A percentile compares a stretch with the other conserved stretches of the same genome.
phyloP scores from a whole-genome alignment of 2,797 vertebrate species.

The Coregonus sp. region DNA sequence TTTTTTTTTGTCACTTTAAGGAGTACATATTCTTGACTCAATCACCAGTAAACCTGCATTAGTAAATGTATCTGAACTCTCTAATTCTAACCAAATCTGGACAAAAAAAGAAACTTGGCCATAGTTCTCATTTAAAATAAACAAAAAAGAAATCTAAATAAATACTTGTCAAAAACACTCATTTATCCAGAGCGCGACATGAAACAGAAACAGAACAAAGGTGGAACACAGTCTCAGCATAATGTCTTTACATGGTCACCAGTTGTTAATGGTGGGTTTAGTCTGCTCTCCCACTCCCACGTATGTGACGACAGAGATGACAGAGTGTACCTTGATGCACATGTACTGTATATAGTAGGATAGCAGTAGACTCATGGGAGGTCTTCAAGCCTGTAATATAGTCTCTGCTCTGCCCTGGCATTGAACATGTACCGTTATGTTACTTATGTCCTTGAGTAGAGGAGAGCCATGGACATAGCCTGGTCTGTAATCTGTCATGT shows the following conservation, averaged over 20 bases:
- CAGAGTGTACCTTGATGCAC: not conserved
- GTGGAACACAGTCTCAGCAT: not conserved
- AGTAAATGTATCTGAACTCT: not conserved
- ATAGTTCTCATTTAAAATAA: not conserved
- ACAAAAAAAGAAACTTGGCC: not conserved
- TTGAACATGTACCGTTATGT: not conserved
- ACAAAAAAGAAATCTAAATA: not conserved
- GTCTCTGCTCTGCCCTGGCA: not conserved
- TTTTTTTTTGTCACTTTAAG: not conserved
- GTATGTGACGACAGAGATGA: not conserved
- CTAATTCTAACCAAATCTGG: not conserved
- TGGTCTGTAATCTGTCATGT: slow-evolving; percentile 1
- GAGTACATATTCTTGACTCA: not conserved
- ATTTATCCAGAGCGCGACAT: not conserved
- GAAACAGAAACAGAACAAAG: not conserved
- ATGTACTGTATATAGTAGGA: not conserved
- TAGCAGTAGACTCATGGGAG: not conserved
- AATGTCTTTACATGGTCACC: not conserved
- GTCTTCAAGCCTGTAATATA: not conserved
- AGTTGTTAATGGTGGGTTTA: not conserved
- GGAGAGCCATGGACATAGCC: not conserved
- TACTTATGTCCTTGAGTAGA: not conserved
- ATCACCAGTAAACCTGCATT: not conserved
- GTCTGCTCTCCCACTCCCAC: not conserved
- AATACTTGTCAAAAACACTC: not conserved